A percentile compares a stretch with the other conserved stretches of the same genome.
Conservation (phyloP, 2,797 vertebrate genomes). For the Pangasius sanitwongsei region DNA sequence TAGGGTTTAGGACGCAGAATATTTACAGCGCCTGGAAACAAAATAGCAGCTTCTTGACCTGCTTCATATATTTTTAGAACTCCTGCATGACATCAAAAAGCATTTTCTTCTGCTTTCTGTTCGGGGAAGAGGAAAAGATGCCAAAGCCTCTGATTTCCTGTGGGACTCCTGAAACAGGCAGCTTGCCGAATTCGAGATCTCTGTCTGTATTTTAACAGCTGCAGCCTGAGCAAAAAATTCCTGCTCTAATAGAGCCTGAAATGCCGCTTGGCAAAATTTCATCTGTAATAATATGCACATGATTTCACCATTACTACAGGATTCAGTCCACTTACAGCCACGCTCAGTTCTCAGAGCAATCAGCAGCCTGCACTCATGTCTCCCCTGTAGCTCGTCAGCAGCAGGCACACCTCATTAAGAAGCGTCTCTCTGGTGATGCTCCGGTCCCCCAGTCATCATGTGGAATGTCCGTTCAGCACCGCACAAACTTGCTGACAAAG, state of each 20-base stretch:
- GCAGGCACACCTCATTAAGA: slow-evolving; percentile 53
- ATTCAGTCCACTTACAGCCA: slow-evolving; percentile 17
- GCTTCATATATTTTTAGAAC: slow-evolving; percentile 55
- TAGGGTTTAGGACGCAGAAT: slow-evolving; percentile 45
- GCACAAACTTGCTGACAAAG: slow-evolving; percentile 45
- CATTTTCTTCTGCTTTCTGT: slow-evolving; percentile 21
- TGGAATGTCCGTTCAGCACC: slow-evolving; percentile 43
- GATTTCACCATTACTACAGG: slow-evolving; percentile 34
- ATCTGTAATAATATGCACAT: slow-evolving; percentile 44
- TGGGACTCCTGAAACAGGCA: slow-evolving; percentile 45
- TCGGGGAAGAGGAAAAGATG: slow-evolving; percentile 37
- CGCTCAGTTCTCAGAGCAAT: slow-evolving; percentile 26
- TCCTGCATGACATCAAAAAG: slow-evolving; percentile 46
- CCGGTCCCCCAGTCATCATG: slow-evolving; percentile 25
- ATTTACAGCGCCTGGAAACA: slow-evolving; percentile 50
- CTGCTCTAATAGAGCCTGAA: slow-evolving; percentile 59
- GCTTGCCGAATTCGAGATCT: slow-evolving; percentile 40
- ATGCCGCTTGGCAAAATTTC: slow-evolving; percentile 51
- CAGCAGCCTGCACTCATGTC: slow-evolving; percentile 39
- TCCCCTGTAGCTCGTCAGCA: slow-evolving; percentile 46
- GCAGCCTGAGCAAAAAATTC: slow-evolving; percentile 36
- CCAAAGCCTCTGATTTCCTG: slow-evolving; percentile 52
- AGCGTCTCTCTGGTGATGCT: slow-evolving; percentile 28
- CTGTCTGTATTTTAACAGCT: slow-evolving; percentile 52
- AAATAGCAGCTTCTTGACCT: slow-evolving; percentile 45